These are phyloP conservation scores for Sebastes umbrosus DNA, from an alignment of 2,797 vertebrate genomes.

Conservation along the genomic window DNA sequence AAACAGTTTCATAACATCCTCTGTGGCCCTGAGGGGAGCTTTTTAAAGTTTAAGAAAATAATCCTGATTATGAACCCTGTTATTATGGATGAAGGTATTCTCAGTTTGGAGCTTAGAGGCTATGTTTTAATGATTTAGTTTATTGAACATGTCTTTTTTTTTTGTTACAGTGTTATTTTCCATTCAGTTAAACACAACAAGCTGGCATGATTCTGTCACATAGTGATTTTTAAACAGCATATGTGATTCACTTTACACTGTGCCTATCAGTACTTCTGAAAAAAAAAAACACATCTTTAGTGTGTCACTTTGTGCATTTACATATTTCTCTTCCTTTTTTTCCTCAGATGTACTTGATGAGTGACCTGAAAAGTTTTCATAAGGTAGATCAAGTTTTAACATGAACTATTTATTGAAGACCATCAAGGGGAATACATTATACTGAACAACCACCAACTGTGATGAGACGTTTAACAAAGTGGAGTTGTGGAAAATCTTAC, in stretches of 20 bases:
- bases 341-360: constrained; percentile 88
- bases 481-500: background rate
- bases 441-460: background rate
- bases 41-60: too few species aligned
- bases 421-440: background rate
- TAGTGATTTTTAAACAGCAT: background rate
- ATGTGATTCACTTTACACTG: background rate
- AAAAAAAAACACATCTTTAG: background rate
- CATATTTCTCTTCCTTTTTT: constrained; percentile 1
- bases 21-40: background rate
- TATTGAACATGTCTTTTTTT: background rate
- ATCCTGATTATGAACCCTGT: background rate
- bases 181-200: background rate
- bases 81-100: background rate
- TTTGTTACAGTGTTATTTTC: background rate
- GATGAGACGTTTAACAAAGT: background rate
- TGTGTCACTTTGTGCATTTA: background rate
- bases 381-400: constrained; percentile 62
- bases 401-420: background rate
- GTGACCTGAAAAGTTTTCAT: constrained; percentile 85
- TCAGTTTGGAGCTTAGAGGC: background rate
- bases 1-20: background rate
- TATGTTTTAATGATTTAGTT: background rate
- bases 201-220: background rate
- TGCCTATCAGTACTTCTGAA: background rate